Conservation (phyloP, 2,888 invertebrate genomes). For the Electrophaes corylata region DNA sequence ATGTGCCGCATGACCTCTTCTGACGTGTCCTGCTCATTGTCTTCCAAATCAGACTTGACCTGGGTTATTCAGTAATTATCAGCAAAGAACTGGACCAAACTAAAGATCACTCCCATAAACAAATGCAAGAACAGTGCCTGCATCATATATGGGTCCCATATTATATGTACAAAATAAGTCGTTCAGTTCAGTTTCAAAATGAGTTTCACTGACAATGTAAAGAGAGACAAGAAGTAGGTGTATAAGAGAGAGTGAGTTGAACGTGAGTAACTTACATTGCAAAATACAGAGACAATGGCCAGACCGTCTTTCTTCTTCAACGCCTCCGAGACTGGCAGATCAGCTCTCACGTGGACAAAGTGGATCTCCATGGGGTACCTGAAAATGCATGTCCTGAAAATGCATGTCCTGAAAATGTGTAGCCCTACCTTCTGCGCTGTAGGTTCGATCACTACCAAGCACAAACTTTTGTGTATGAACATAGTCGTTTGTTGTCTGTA, state of each 20-base stretch:
- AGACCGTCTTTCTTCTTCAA: constrained; percentile 59
- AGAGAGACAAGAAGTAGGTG: background rate
- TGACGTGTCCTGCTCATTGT: constrained; percentile 45
- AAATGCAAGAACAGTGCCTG: too few relatives aligned
- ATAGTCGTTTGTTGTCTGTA: too few relatives aligned
- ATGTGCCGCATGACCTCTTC: constrained; percentile 61
- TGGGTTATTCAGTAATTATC: constrained; percentile 28
- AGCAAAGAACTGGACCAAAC: background rate
- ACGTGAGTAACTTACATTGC: constrained; percentile 55
- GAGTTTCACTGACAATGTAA: background rate
- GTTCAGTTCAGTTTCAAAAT: too few relatives aligned
- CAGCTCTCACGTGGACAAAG: constrained; percentile 67
- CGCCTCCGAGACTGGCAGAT: constrained; percentile 59
- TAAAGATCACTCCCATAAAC: too few relatives aligned
- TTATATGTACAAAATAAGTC: too few relatives aligned
- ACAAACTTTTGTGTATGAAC: too few relatives aligned
- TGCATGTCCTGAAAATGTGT: too few relatives aligned
- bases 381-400: constrained; percentile 12
- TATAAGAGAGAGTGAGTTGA: background rate
- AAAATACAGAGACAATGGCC: constrained; percentile 70
- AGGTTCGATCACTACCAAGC: too few relatives aligned
- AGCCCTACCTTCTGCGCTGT: too few relatives aligned
- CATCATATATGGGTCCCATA: too few relatives aligned
- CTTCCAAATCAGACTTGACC: constrained; percentile 58
- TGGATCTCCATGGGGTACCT: constrained; percentile 75